phyloP scores from a whole-genome alignment of 2,113 vertebrate species.

The Hystrix cristata region DNA sequence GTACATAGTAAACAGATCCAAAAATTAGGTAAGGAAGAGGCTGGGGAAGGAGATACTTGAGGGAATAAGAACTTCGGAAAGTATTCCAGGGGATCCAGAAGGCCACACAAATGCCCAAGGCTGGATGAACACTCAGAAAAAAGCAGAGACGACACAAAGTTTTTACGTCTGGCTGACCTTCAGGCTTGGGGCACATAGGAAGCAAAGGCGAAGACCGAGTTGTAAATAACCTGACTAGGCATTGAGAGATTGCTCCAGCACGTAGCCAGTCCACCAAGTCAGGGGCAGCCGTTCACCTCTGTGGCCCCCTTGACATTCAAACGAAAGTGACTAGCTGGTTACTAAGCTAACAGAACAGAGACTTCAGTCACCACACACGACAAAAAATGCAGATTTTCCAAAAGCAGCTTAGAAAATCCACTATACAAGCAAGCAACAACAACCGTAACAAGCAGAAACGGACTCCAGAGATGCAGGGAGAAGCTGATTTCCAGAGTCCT shows the following conservation, averaged over 20 bases:
- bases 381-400: background rate
- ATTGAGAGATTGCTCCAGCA: background rate
- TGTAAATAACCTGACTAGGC: background rate
- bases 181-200: background rate
- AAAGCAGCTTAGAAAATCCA: slow-evolving; percentile 4
- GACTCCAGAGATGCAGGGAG: background rate
- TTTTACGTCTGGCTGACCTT: background rate
- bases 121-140: background rate
- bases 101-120: background rate
- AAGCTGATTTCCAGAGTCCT: background rate
- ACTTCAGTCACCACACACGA: background rate
- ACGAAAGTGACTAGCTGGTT: background rate
- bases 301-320: background rate
- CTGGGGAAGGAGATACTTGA: background rate
- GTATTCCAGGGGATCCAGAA: background rate
- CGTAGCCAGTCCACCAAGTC: background rate
- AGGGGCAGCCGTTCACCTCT: background rate
- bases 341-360: background rate
- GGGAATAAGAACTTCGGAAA: background rate
- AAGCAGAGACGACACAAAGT: background rate
- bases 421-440: background rate
- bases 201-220: background rate
- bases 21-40: background rate
- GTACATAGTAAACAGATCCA: background rate
- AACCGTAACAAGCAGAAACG: background rate